These are phyloP conservation scores for Lutjanus campechanus DNA, from an alignment of 2,797 vertebrate species.

Conservation along the genomic window DNA sequence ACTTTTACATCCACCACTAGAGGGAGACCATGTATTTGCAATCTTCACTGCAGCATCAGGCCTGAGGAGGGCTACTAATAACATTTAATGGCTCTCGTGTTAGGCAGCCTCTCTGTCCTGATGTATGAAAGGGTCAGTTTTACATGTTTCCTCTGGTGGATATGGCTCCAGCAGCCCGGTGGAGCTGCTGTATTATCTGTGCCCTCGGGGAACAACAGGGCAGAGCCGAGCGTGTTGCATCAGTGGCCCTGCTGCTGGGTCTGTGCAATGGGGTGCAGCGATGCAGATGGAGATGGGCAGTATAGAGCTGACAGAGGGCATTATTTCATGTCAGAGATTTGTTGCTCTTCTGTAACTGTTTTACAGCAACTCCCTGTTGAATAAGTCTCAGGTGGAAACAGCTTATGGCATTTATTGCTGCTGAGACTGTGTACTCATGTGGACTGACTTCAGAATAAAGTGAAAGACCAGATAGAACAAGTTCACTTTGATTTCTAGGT, in stretches of 20 bases:
- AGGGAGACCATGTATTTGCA: constrained; percentile 55
- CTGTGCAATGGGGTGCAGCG: constrained; percentile 70
- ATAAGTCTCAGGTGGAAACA: constrained; percentile 46
- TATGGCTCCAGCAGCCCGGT: constrained; percentile 39
- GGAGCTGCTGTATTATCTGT: constrained; percentile 52
- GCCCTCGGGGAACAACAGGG: constrained; percentile 56
- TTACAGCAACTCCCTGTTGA: constrained; percentile 48
- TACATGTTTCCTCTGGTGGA: constrained; percentile 37
- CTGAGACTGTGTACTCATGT: constrained; percentile 26
- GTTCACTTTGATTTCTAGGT: neutral
- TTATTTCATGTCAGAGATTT: constrained; percentile 64
- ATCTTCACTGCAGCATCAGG: constrained; percentile 61
- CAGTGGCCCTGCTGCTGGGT: constrained; percentile 57
- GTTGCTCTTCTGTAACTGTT: constrained; percentile 52
- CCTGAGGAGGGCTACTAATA: constrained; percentile 35
- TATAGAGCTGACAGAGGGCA: constrained; percentile 69
- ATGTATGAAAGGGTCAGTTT: constrained; percentile 32
- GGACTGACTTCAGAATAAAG: constrained; percentile 12
- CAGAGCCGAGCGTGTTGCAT: constrained; percentile 50
- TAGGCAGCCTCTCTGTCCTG: constrained; percentile 18
- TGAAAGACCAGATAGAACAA: neutral
- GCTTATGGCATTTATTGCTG: constrained; percentile 27
- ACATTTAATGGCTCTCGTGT: constrained; percentile 35
- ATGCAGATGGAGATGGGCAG: constrained; percentile 71
- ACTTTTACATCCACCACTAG: constrained; percentile 65